Evolutionary conservation across 2,888 invertebrate species (phyloP), one percentile per base, ranked within the genome.

Genomic region (Julus scanicus): DNA sequence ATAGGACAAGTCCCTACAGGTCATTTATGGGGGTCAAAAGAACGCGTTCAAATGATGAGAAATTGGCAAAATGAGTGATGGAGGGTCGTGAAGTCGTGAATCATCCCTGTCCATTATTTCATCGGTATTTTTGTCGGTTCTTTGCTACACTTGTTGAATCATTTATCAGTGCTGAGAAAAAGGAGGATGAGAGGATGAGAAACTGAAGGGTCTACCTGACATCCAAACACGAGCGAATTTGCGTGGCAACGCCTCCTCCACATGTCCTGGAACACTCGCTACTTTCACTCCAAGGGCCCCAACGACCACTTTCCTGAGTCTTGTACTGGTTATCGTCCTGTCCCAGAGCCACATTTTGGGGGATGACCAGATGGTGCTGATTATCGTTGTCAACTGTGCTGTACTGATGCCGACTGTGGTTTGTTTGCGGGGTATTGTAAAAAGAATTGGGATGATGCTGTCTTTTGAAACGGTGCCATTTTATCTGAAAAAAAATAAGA

Each of bases 221-320:
- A 90, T 94, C 94, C 89, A 94, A 93, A 92, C 97, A 97, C 92
- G 94, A 95, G 91, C 98, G 94, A 89, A 95, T 95, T 93, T 98
- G 97, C 91, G 94, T 95, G 89, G 97, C 95, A 39, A 98, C 97
- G 88, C 99, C 99, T 17, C 97, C 97, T 0, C 98, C 99, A 92
- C 99, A 99, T 37, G 96, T 95, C 89, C 97, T 94, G 5, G 98
- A 97, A 93, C 99, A 99, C 88, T 95, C 94, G 44, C 96, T 95
- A 87, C 96, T 95, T 83, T 95, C 94, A 15, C 96, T 95, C 97
- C 98, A 98, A 11, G 95, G 95, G 5, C 95, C 94, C 97, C 97
- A 97, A 89, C 94, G 94, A 17, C 95, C 95, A 13, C 94, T 93
- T 87, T 94, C 94, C 17, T 44, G 37, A 11, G n/a, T 15, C 48